These are phyloP conservation scores for Perdita meconis DNA, from an alignment of 2,888 invertebrate species.

Conservation along the genomic window DNA sequence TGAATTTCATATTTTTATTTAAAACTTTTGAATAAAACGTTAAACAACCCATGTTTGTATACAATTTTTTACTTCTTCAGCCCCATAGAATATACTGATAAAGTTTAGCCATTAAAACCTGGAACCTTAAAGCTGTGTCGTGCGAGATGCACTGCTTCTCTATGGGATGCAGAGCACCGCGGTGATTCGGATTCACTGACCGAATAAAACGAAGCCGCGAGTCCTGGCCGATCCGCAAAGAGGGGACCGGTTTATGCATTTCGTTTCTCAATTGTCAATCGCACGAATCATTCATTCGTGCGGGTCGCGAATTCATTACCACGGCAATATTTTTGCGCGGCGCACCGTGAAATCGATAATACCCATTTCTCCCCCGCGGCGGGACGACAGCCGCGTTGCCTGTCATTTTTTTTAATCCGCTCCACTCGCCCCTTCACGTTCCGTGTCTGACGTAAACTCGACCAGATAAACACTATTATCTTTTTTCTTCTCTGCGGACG, in stretches of 20 bases:
- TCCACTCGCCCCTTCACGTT: no score
- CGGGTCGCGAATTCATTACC: slow-evolving; percentile 8
- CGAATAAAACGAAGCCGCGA: background rate
- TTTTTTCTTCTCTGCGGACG: background rate
- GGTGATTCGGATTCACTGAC: no score
- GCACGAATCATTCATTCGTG: slow-evolving; percentile 18
- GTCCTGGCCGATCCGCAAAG: background rate
- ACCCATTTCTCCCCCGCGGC: background rate
- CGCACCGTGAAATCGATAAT: slow-evolving; percentile 28
- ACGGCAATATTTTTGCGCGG: slow-evolving; percentile 19
- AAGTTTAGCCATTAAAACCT: no score
- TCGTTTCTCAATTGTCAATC: background rate
- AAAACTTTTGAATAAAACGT: no score
- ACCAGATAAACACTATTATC: slow-evolving; percentile 24
- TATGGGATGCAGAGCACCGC: no score
- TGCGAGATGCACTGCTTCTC: no score
- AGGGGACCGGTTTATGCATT: background rate
- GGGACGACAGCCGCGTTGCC: background rate
- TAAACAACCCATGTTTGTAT: no score
- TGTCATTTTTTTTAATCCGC: slow-evolving; percentile 10
- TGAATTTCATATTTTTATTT: no score
- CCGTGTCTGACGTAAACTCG: slow-evolving; percentile 13
- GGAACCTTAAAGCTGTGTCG: no score
- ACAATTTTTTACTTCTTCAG: no score
- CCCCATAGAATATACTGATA: no score